Evolutionary conservation across 2,888 invertebrate species (phyloP).

Genomic region (Drosophila aldrichi): DNA sequence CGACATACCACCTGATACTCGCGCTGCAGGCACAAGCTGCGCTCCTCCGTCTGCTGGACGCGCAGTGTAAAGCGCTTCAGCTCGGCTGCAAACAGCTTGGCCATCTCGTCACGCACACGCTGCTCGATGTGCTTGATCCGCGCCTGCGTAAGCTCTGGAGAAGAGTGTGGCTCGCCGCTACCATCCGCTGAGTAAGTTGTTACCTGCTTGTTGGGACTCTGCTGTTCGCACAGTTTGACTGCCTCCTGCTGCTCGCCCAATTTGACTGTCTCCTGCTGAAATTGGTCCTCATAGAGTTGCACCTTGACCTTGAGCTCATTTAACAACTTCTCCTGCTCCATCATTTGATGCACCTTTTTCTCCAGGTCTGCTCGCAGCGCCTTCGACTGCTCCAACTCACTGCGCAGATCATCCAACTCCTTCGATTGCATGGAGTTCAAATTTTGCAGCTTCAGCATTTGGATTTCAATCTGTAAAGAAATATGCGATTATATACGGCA

Average conservation of each 20-base stretch:
- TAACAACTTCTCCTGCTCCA: conserved; percentile 88
- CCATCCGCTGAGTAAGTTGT: conserved; percentile 4
- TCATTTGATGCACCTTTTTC: conserved; percentile 84
- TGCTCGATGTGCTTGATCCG: conserved; percentile 78
- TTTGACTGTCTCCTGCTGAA: conserved; percentile 64
- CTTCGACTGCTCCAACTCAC: conserved; percentile 82
- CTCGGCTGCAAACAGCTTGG: conserved; percentile 88
- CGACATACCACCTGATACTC: conserved; percentile 74
- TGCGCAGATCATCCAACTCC: conserved; percentile 74
- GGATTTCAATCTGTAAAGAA: conserved; percentile 80
- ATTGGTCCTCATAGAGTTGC: conserved; percentile 88
- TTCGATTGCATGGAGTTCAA: conserved; percentile 75
- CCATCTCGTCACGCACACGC: conserved; percentile 89
- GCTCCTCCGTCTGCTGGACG: conserved; percentile 83
- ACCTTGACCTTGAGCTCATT: conserved; percentile 88
- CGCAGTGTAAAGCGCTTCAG: conserved; percentile 86
- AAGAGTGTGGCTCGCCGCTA: conserved; percentile 36
- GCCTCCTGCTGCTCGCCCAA: conserved; percentile 52
- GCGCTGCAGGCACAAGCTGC: conserved; percentile 68
- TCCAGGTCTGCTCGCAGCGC: conserved; percentile 81
- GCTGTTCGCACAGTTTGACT: conserved; percentile 4
- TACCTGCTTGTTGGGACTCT: neutral
- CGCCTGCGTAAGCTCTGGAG: conserved; percentile 83
- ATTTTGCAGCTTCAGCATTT: conserved; percentile 81
- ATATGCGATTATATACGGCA: neutral